Base-by-base conservation (phyloP, 2,888 invertebrate genomes). In the Ditula angustiorana region DNA sequence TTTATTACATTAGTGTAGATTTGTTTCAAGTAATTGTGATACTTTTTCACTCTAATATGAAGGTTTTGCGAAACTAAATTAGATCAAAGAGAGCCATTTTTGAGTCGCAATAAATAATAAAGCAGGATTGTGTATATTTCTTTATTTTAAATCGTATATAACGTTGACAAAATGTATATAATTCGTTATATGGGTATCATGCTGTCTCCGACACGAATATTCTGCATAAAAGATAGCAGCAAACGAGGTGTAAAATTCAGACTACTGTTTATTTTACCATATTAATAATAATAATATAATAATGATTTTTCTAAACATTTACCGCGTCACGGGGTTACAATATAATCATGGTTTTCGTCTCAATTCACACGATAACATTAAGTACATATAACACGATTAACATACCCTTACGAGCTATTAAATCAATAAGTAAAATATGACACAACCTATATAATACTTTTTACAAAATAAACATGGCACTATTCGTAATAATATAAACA, bases 391-490 rank as follows among this genome's bases (percentile, higher is more conserved):
- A 46, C 44, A 50, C 56, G 30, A 47, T 30, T 62, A 62, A 56
- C 41, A 50, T 57, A 57, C 24, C 8, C 56, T 62, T 66, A 76
- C 24, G 61, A 24, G 60, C 68, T 72, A 73, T 46, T 68, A 68
- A 67, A 66, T 33, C 44, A 63, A 56, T 60, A 37, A 16, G 30
- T 65, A 60, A 67, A 11, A 67, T 62, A 41, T 41, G 41, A 19
- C 23, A 70, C 75, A 71, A 74, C 30, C 66, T 66, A 67, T 53
- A 63, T 47, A 59, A 66, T 50, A 44, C 8, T 30, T 56, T 71
- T 71, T 70, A 72, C 73, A 76, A 52, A 70, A 71, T 73, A 73
- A 74, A 75, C 74, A 82, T 83, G 82, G 82, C 82, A 83, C 83
- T 72, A 69, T 73, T 69, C n/a, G n/a, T n/a, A n/a, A n/a, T n/a